Percentiles rank a stretch among this genome's conserved stretches.
Evolutionary conservation across 2,888 invertebrate species (phyloP).

Genomic region (Papilio elwesi): DNA sequence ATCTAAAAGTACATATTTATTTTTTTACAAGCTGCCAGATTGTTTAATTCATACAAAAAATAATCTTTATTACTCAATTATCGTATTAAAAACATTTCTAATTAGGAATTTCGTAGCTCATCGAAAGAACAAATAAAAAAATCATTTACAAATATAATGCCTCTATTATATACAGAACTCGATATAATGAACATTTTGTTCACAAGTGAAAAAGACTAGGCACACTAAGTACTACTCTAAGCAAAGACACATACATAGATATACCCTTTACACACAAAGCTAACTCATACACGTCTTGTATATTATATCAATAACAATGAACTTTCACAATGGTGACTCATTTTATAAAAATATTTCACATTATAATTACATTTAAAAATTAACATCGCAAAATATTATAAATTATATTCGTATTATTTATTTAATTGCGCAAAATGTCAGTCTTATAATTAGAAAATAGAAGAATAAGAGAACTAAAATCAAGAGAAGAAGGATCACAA

Average conservation of each 20-base stretch:
- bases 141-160: slow-evolving; percentile 63
- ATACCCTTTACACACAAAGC: not conserved
- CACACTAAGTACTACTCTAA: slow-evolving; percentile 72
- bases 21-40: slow-evolving; percentile 6
- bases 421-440: not conserved
- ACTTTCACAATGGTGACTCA: not conserved
- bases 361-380: not conserved
- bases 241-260: slow-evolving; percentile 33
- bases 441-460: slow-evolving; percentile 3
- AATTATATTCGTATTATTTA: not conserved
- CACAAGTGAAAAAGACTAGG: slow-evolving; percentile 75
- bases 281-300: not conserved
- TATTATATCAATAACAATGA: not conserved
- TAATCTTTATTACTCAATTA: not conserved
- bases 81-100: slow-evolving; percentile 38
- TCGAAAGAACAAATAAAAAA: slow-evolving; percentile 27
- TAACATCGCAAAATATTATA: not conserved
- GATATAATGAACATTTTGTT: slow-evolving; percentile 74
- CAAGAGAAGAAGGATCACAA: not conserved
- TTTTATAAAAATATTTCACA: not conserved
- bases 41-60: not conserved
- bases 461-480: not conserved
- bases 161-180: slow-evolving; percentile 61
- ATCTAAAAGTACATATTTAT: not conserved
- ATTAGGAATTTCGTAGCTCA: slow-evolving; percentile 39